phyloP scores from a whole-genome alignment of 2,113 vertebrate species.

The Dicrurus megarhynchus region DNA sequence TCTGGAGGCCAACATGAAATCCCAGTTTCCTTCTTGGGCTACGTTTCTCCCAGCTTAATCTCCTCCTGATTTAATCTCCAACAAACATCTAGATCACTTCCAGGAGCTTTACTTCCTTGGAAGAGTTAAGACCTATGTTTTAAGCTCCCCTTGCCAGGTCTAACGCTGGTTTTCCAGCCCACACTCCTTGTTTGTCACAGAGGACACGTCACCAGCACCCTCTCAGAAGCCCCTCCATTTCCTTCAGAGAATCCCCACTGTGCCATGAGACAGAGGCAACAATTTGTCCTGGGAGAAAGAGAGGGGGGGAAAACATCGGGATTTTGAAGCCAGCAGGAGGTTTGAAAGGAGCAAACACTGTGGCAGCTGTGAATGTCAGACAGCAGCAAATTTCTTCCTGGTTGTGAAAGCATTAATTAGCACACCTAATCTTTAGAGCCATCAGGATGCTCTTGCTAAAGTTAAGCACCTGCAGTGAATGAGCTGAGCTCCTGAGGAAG shows the following conservation, averaged over 20 bases:
- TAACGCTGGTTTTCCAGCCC: not conserved
- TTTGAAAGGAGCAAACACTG: not conserved
- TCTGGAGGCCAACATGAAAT: not conserved
- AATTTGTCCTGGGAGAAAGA: not conserved
- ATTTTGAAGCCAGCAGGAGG: not conserved
- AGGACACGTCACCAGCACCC: not conserved
- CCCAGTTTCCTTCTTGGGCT: not conserved
- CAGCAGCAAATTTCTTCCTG: not conserved
- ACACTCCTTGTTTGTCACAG: not conserved
- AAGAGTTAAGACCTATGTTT: not conserved
- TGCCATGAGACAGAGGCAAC: not conserved
- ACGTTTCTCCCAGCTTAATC: not conserved
- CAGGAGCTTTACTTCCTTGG: not conserved
- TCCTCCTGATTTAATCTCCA: not conserved
- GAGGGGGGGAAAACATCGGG: not conserved
- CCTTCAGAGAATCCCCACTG: not conserved
- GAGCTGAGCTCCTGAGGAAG: not conserved
- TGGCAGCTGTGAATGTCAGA: not conserved
- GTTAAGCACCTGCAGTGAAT: not conserved
- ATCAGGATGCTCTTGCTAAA: not conserved
- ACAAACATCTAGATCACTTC: not conserved
- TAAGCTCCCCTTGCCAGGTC: not conserved
- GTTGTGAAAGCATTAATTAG: not conserved
- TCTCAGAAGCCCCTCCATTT: not conserved
- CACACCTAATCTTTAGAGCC: not conserved